These are phyloP conservation scores for Oscheius onirici DNA, from an alignment of 2,888 invertebrate species.

Conservation along the genomic window DNA sequence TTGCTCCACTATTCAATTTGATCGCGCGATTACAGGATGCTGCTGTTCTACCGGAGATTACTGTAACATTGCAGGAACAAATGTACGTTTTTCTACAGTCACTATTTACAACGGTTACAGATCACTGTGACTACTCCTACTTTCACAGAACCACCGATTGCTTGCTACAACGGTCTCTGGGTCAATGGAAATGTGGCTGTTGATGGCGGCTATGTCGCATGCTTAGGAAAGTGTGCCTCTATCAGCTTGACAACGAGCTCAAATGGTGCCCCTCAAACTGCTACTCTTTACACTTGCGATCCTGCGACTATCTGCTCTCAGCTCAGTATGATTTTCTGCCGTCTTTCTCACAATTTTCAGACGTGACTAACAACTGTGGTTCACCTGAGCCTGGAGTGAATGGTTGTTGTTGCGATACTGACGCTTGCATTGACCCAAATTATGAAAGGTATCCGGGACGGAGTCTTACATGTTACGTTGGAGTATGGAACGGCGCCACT, in stretches of 20 bases:
- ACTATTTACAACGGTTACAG: conserved; percentile 31
- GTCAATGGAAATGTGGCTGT: conserved; percentile 41
- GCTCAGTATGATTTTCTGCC: conserved; percentile 1
- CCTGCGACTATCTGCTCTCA: conserved; percentile 44
- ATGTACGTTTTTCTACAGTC: conserved; percentile 29
- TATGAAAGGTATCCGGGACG: conserved; percentile 44
- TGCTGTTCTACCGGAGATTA: conserved; percentile 52
- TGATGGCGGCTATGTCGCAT: conserved; percentile 33
- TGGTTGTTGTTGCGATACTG: conserved; percentile 54
- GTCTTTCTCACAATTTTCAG: background rate
- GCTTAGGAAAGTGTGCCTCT: conserved; percentile 51
- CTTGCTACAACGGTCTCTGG: conserved; percentile 51
- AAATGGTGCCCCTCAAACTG: conserved; percentile 23
- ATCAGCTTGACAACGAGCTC: conserved; percentile 40
- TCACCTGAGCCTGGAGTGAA: conserved; percentile 42
- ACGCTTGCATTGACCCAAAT: conserved; percentile 49
- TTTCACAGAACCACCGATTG: conserved; percentile 40
- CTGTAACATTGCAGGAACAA: conserved; percentile 42
- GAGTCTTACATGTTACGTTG: conserved; percentile 42
- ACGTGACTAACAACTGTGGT: conserved; percentile 37
- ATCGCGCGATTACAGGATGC: conserved; percentile 42
- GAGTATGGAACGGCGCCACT: conserved; percentile 44
- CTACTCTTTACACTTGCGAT: conserved; percentile 51
- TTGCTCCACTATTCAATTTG: conserved; percentile 33
- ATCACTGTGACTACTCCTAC: conserved; percentile 34